A percentile compares a stretch with the other conserved stretches of the same genome.
phyloP scores from a whole-genome alignment of 2,888 invertebrate genomes.

The Epinotia nisella region DNA sequence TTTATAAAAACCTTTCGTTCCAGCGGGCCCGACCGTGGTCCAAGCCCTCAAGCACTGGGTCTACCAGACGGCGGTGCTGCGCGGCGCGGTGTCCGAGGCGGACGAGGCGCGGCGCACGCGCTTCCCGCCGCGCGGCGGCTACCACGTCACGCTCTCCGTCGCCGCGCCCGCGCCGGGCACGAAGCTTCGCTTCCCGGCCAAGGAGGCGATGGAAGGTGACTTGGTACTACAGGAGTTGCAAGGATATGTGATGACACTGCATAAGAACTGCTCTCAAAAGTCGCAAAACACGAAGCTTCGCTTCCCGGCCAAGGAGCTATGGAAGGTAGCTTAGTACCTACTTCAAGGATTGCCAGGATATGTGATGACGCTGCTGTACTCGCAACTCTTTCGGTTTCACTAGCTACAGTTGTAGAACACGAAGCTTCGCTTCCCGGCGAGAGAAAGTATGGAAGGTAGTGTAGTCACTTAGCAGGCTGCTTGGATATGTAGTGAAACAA shows the following conservation, averaged over 20 bases:
- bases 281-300: slow-evolving; percentile 85
- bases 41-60: slow-evolving; percentile 83
- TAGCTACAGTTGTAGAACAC: too few species aligned
- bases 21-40: slow-evolving; percentile 79
- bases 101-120: slow-evolving; percentile 67
- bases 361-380: too few species aligned
- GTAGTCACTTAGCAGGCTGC: too few species aligned
- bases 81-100: slow-evolving; percentile 66
- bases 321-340: slow-evolving; percentile 57
- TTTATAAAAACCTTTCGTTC: neutral
- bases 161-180: slow-evolving; percentile 92
- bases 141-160: slow-evolving; percentile 89
- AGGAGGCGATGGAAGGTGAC: slow-evolving; percentile 88
- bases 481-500: too few species aligned
- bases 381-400: too few species aligned
- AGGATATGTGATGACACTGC: too few species aligned
- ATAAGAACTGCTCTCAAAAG: too few species aligned
- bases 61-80: slow-evolving; percentile 76
- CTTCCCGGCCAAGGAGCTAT: slow-evolving; percentile 89
- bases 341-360: too few species aligned
- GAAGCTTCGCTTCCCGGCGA: too few species aligned
- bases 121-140: slow-evolving; percentile 68
- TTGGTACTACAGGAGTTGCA: too few species aligned
- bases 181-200: slow-evolving; percentile 88
- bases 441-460: too few species aligned